Conservation (phyloP, 2,797 vertebrate species). For the Coregonus suidteri region DNA sequence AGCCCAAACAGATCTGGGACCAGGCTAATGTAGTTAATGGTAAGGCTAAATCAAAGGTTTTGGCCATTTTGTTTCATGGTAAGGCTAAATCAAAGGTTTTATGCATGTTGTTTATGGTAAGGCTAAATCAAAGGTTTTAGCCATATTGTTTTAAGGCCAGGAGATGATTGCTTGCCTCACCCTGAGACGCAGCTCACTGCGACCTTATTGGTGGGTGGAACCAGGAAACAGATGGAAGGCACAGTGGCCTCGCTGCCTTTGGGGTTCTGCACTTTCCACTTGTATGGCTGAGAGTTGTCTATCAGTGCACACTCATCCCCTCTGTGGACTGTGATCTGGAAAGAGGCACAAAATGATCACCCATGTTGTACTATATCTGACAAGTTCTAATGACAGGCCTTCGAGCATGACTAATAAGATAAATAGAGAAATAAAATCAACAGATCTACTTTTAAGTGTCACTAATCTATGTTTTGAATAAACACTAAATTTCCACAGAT, state of each 20-base stretch:
- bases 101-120: too few relatives aligned
- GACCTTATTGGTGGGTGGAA: constrained; percentile 88
- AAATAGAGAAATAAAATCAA: background rate
- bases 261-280: constrained; percentile 85
- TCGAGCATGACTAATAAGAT: background rate
- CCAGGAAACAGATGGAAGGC: constrained; percentile 90
- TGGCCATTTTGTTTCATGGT: too few relatives aligned
- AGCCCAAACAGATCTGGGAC: too few relatives aligned
- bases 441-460: background rate
- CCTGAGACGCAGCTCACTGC: constrained; percentile 81
- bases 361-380: background rate
- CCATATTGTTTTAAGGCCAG: background rate
- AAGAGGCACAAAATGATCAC: background rate
- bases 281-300: constrained; percentile 82
- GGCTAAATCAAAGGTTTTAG: too few relatives aligned
- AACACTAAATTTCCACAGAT: background rate
- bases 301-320: constrained; percentile 83
- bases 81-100: too few relatives aligned
- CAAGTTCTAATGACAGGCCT: background rate
- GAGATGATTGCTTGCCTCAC: constrained; percentile 62
- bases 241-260: constrained; percentile 79
- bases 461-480: background rate
- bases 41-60: too few relatives aligned
- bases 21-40: too few relatives aligned
- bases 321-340: constrained; percentile 89